These are phyloP conservation scores for Herpetotheres cachinnans DNA, from an alignment of 2,113 vertebrate species.

Conservation along the genomic window DNA sequence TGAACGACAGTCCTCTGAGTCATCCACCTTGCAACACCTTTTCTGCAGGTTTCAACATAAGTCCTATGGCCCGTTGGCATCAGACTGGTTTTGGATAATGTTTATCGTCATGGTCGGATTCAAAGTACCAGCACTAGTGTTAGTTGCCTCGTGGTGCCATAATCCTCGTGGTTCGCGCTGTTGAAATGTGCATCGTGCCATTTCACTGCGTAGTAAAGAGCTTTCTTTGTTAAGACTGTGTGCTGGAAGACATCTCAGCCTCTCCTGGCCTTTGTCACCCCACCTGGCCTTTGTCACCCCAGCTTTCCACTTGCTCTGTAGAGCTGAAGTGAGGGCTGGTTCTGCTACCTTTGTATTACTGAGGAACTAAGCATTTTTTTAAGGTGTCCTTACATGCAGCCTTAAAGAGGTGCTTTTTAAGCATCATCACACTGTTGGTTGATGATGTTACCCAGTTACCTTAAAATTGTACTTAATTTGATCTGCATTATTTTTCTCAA, in stretches of 20 bases:
- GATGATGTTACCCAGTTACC: neutral
- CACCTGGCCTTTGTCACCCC: neutral
- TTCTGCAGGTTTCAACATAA: neutral
- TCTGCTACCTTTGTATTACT: neutral
- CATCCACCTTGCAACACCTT: neutral
- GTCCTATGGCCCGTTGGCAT: neutral
- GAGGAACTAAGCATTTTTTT: neutral
- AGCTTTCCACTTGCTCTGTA: neutral
- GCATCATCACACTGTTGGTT: neutral
- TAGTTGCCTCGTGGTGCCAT: accelerated
- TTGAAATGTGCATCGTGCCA: neutral
- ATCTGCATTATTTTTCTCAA: neutral
- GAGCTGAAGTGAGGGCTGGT: neutral
- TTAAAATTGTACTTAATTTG: neutral
- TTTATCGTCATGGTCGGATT: neutral
- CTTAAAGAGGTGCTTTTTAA: neutral
- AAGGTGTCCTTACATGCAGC: neutral
- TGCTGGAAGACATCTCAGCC: neutral
- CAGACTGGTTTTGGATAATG: neutral
- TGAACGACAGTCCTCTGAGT: neutral
- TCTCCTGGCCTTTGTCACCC: neutral
- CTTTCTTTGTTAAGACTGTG: neutral
- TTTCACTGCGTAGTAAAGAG: neutral
- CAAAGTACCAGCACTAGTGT: neutral
- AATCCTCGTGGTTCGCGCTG: accelerated